Evolutionary conservation across 2,113 vertebrate genomes (phyloP).

Genomic region (Crocuta crocuta): DNA sequence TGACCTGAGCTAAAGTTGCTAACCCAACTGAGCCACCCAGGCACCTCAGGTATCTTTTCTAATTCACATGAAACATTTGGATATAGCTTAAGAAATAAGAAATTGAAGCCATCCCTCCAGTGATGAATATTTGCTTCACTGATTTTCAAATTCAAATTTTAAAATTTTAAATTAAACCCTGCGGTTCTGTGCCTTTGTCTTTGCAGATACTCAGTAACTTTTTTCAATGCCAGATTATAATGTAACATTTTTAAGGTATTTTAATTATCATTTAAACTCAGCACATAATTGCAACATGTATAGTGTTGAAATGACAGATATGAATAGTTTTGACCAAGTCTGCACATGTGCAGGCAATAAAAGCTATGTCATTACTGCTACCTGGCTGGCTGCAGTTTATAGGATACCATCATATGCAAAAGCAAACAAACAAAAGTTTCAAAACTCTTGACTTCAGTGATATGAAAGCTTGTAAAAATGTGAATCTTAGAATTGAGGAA

Average conservation of each 20-base stretch:
- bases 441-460: conserved; percentile 23
- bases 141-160: neutral
- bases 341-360: neutral
- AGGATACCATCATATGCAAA: neutral
- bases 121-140: conserved; percentile 19
- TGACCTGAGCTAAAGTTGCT: too few relatives aligned
- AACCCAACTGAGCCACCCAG: too few relatives aligned
- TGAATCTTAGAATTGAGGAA: conserved; percentile 12
- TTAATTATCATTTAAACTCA: conserved; percentile 47
- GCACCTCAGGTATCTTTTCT: neutral
- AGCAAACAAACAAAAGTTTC: neutral
- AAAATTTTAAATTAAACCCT: neutral
- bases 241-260: conserved; percentile 19
- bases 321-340: neutral
- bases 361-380: neutral
- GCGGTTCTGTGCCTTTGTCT: neutral
- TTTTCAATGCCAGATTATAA: neutral
- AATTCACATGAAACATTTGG: conserved; percentile 16
- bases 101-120: neutral
- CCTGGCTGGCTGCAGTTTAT: neutral
- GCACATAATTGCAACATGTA: neutral
- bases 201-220: neutral
- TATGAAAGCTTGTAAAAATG: neutral
- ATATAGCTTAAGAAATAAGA: neutral
- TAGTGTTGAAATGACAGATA: neutral